Base-by-base conservation (phyloP, 2,797 vertebrate species). In the Parauchenoglanis ngamensis region DNA sequence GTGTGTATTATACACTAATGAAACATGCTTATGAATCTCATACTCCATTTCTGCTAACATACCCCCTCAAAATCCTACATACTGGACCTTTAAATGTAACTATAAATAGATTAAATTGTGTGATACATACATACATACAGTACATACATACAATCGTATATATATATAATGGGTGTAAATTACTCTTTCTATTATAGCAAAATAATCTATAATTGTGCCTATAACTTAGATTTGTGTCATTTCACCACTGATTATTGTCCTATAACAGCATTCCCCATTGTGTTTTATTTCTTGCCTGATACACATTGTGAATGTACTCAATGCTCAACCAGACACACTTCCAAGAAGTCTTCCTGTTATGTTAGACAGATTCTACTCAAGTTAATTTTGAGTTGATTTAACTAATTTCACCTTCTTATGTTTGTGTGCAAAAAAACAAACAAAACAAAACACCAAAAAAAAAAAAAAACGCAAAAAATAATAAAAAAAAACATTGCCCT, bases 401-500 rank as follows among this genome's bases (percentile, higher is more conserved):
- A 90, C 88, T 78, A 54, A 90, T 72, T 89, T 87, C 75, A 89
- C 87, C 75, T 86, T 87, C 44, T 81, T 85, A 87, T 87, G 83
- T 86, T 52, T 75, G 68, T 68, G 21, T 19, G 46, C 28, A 40
- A 40, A 40, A 40, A 40, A 40, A 40, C 35, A 40, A 40, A 40
- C 35, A 40, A 40, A 40, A 40, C 35, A 40, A 40, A 40, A 40
- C 35, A 40, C 35, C 35, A 40, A 40, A 1, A 40, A 40, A 40
- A 40, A 0, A 4, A 56, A 61, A 17, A 54, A 13, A 15, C 28
- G 23, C 40, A 44, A 76, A 54, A 19, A 52, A 63, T 31, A 31
- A 31, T 31, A 35, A 77, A 12, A 25, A 25, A 56, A 15, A 61
- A 23, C 56, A 31, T 7, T 28, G 73, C 19, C 79, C 85, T 80